Conservation (phyloP, 92 coral and sea anemone genomes). For the Pocillopora grandis region DNA sequence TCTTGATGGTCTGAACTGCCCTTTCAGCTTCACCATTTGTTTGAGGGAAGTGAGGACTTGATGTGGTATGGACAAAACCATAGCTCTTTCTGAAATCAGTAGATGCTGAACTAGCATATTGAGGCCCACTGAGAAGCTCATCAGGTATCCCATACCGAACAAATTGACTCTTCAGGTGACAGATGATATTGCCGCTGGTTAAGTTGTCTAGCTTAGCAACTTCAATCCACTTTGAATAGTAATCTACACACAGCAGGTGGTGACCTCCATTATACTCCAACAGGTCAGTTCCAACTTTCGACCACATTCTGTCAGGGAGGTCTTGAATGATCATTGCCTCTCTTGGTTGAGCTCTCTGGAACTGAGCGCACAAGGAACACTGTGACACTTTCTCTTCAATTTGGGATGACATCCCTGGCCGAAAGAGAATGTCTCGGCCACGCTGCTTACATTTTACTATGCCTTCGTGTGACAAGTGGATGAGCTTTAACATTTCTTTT, state of each 20-base stretch:
- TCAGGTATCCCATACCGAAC: background rate
- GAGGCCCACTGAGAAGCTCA: background rate
- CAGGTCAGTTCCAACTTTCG: background rate
- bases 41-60: background rate
- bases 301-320: background rate
- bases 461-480: constrained; percentile 43
- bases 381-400: constrained; percentile 53
- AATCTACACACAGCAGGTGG: background rate
- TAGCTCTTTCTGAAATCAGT: background rate
- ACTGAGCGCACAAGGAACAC: constrained; percentile 43
- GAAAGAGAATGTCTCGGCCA: constrained; percentile 48
- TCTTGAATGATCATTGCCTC: too few species aligned
- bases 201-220: background rate
- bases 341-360: constrained; percentile 18
- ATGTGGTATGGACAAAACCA: background rate
- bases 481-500: constrained; percentile 40
- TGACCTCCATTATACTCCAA: background rate
- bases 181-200: background rate
- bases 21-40: background rate
- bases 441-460: constrained; percentile 64
- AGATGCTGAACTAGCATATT: background rate
- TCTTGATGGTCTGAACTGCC: background rate
- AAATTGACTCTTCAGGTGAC: background rate
- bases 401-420: constrained; percentile 55
- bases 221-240: background rate